A percentile compares a stretch with the other conserved stretches of the same genome.
Evolutionary conservation across 2,797 vertebrate species (phyloP).

Genomic region (Anguilla pacifica): DNA sequence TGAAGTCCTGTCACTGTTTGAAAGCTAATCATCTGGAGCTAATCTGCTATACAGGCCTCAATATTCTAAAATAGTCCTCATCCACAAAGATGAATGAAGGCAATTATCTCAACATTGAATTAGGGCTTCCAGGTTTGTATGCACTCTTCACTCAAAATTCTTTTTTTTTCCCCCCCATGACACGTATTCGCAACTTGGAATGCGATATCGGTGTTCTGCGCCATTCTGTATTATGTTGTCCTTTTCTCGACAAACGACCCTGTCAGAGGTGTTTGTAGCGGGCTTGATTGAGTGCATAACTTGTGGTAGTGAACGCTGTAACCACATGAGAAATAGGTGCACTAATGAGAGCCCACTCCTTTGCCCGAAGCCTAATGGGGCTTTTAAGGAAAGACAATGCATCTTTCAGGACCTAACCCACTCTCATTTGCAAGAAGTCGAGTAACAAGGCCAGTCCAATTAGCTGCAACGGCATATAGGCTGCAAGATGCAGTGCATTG

Average conservation of each 20-base stretch:
- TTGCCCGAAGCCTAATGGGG: not conserved
- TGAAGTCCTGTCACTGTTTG: not conserved
- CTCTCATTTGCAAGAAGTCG: not conserved
- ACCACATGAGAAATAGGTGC: not conserved
- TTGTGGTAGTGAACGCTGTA: not conserved
- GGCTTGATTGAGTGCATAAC: slow-evolving; percentile 2
- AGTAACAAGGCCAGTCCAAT: slow-evolving; percentile 1
- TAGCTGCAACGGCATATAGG: not conserved
- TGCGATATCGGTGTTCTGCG: not conserved
- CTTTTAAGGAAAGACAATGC: slow-evolving; percentile 22
- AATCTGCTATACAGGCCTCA: not conserved
- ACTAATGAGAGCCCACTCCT: not conserved
- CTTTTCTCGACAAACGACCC: not conserved
- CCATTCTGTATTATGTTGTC: not conserved
- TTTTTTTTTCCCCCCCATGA: not conserved
- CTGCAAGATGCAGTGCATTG: not conserved
- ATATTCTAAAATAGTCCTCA: not conserved
- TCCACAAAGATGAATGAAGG: not conserved
- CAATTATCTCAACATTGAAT: not conserved
- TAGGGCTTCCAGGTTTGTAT: not conserved
- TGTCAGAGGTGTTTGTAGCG: not conserved
- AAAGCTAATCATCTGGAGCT: not conserved
- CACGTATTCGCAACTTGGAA: not conserved
- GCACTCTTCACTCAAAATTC: not conserved
- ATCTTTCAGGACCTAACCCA: not conserved